Evolutionary conservation across 1,140 invertebrate genomes (phyloP).

Genomic region (Schlechtendalia chinensis): DNA sequence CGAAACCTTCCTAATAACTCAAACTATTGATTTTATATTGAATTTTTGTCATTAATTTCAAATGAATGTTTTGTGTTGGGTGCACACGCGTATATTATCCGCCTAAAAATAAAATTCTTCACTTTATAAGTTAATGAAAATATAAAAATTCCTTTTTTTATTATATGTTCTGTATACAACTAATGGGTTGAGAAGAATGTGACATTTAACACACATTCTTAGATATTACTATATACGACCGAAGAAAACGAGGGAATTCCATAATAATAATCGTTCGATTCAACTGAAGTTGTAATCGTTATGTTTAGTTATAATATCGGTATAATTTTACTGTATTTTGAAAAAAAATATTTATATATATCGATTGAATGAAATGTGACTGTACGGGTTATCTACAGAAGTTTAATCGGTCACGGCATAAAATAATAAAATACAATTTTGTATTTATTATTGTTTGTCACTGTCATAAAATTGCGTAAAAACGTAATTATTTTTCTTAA

Average conservation of each 20-base stretch:
- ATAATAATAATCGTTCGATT: background rate
- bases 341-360: background rate
- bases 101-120: background rate
- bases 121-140: background rate
- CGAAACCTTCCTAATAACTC: too few relatives aligned
- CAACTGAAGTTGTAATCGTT: background rate
- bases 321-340: too few relatives aligned
- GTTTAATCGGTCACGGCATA: background rate
- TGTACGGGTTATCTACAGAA: background rate
- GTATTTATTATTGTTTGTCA: background rate
- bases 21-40: too few relatives aligned
- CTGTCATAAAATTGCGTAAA: background rate
- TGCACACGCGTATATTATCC: background rate
- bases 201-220: background rate
- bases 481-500: too few relatives aligned
- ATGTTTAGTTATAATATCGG: background rate
- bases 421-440: background rate
- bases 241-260: background rate
- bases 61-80: background rate
- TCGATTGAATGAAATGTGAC: background rate
- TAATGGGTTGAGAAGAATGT: background rate
- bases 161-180: background rate
- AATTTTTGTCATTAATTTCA: too few relatives aligned
- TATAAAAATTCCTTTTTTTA: constrained; percentile 18
- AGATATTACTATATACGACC: background rate